Evolutionary conservation across 1,140 invertebrate genomes (phyloP).

Genomic region (Colletes gigas): DNA sequence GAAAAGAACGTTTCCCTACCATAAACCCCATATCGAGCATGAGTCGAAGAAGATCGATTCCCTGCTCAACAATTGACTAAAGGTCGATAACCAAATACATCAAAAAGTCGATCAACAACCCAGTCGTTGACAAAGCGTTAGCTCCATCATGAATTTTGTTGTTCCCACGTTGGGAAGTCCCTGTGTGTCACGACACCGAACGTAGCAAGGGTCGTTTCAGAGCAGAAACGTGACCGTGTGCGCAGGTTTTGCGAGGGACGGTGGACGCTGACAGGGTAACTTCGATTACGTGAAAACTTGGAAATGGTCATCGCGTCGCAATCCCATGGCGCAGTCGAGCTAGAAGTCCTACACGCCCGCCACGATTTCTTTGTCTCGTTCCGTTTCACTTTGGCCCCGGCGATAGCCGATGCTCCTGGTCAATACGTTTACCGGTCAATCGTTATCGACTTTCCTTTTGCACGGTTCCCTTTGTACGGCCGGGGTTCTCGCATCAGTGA

Average conservation of each 20-base stretch:
- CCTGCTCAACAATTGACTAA: no score
- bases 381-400: slow-evolving; percentile 12
- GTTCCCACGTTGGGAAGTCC: no score
- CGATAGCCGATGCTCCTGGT: slow-evolving; percentile 43
- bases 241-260: slow-evolving; percentile 20
- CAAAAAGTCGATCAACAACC: no score
- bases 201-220: neutral
- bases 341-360: slow-evolving; percentile 32
- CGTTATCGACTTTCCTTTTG: slow-evolving; percentile 63
- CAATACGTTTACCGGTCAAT: slow-evolving; percentile 62
- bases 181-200: no score
- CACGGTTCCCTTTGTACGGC: slow-evolving; percentile 56
- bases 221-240: neutral
- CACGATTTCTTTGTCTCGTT: slow-evolving; percentile 43
- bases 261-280: slow-evolving; percentile 10
- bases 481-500: slow-evolving; percentile 61
- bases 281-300: slow-evolving; percentile 56
- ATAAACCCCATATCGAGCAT: no score
- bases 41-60: no score
- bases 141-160: no score
- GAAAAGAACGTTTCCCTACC: no score
- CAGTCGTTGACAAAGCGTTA: no score
- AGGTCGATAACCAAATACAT: no score
- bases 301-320: slow-evolving; percentile 53
- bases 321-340: slow-evolving; percentile 33